A percentile compares a stretch with the other conserved stretches of the same genome.
Evolutionary conservation across 2,113 vertebrate genomes (phyloP).

Genomic region (Hassar affinis): DNA sequence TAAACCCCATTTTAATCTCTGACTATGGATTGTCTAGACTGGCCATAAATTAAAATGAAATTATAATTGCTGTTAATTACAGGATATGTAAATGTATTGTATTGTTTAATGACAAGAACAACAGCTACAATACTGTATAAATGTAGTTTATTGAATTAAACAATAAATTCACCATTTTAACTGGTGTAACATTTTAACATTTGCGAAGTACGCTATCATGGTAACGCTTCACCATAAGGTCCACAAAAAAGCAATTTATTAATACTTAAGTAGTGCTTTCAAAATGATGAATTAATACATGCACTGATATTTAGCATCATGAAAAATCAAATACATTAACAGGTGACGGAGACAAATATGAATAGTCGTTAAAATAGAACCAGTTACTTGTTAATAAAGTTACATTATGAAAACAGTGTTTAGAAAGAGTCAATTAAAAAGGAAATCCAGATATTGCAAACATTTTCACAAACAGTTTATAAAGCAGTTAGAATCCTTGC

Average conservation of each 20-base stretch:
- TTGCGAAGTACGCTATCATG: background rate
- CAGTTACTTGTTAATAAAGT: background rate
- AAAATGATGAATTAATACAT: background rate
- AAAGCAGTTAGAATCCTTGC: background rate
- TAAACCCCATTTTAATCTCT: background rate
- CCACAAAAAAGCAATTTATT: background rate
- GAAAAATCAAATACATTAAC: background rate
- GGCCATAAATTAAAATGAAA: background rate
- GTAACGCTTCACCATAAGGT: background rate
- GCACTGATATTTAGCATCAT: background rate
- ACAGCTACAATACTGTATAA: background rate
- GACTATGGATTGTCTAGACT: background rate
- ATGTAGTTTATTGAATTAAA: background rate
- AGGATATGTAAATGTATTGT: background rate
- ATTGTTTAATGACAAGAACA: background rate
- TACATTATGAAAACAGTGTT: background rate
- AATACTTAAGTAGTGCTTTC: background rate
- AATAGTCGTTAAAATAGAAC: background rate
- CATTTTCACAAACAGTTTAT: background rate
- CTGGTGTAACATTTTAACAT: background rate
- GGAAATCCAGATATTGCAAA: background rate
- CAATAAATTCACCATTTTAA: background rate
- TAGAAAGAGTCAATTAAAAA: background rate
- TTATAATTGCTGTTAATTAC: background rate
- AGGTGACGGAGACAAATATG: background rate